A percentile compares a stretch with the other conserved stretches of the same genome.
Conservation (phyloP, 2,797 vertebrate species). For the Sebastolobus altivelis region DNA sequence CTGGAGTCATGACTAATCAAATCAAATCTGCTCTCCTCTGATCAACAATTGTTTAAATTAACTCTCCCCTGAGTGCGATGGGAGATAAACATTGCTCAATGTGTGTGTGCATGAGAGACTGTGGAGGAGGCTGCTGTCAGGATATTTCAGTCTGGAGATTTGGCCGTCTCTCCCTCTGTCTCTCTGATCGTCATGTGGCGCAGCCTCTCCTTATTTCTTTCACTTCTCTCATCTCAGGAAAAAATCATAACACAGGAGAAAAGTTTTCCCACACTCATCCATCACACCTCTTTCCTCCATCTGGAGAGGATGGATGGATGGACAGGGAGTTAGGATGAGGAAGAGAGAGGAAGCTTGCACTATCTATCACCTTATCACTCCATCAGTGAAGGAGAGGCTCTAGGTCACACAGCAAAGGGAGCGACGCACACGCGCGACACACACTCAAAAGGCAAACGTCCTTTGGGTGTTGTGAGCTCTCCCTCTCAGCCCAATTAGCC, state of each 20-base stretch:
- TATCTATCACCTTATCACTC: constrained; percentile 36
- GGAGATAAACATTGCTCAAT: constrained; percentile 39
- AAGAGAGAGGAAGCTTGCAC: constrained; percentile 53
- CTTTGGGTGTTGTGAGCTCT: constrained; percentile 47
- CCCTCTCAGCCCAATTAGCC: constrained; percentile 55
- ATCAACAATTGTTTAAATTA: constrained; percentile 59
- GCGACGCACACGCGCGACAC: neutral
- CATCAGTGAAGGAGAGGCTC: constrained; percentile 67
- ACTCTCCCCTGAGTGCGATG: constrained; percentile 21
- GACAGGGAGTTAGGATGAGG: constrained; percentile 39
- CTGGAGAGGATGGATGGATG: constrained; percentile 48
- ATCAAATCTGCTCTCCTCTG: constrained; percentile 47
- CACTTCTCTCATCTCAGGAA: constrained; percentile 39
- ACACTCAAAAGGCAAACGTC: constrained; percentile 26
- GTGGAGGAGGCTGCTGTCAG: constrained; percentile 19
- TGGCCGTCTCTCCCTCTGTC: constrained; percentile 11
- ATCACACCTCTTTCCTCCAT: constrained; percentile 57
- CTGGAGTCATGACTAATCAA: constrained; percentile 50
- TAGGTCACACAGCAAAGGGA: constrained; percentile 27
- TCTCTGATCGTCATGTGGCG: constrained; percentile 26
- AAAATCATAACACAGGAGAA: constrained; percentile 22
- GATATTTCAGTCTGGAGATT: constrained; percentile 21
- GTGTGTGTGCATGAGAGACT: neutral
- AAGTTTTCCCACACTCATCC: constrained; percentile 57
- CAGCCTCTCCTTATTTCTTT: constrained; percentile 39